phyloP scores from a whole-genome alignment of 1,140 invertebrate genomes.

The Danaus melanippus region DNA sequence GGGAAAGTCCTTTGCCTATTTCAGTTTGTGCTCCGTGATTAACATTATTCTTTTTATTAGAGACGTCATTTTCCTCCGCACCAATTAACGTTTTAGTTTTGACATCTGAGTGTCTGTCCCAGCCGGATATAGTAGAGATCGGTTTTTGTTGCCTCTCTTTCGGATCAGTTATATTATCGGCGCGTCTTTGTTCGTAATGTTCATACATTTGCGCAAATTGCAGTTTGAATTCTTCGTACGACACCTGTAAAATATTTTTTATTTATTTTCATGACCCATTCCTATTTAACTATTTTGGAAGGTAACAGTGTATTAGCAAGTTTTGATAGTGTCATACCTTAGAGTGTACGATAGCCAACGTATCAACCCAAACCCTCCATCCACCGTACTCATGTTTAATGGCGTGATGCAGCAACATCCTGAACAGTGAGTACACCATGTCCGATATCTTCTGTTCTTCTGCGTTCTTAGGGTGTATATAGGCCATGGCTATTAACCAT shows the following conservation, averaged over 20 bases:
- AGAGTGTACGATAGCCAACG: constrained; percentile 98
- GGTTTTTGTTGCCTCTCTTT: constrained; percentile 91
- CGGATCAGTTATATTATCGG: constrained; percentile 95
- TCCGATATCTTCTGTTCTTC: constrained; percentile 98
- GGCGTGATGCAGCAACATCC: constrained; percentile 97
- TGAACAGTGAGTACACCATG: constrained; percentile 97
- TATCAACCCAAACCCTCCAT: constrained; percentile 99
- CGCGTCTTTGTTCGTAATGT: constrained; percentile 93
- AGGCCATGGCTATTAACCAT: constrained; percentile 98
- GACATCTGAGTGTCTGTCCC: constrained; percentile 78
- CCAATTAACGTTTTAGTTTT: constrained; percentile 66
- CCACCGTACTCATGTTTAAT: constrained; percentile 99
- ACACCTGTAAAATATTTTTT: constrained; percentile 75
- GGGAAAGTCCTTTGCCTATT: constrained; percentile 63
- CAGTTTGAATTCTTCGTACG: constrained; percentile 97
- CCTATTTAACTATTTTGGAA: neutral
- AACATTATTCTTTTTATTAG: constrained; percentile 49
- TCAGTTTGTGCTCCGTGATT: constrained; percentile 72
- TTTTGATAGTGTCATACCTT: constrained; percentile 78
- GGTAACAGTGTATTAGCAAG: neutral
- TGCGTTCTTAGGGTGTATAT: constrained; percentile 95
- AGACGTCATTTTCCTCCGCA: constrained; percentile 43
- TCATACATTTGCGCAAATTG: constrained; percentile 98
- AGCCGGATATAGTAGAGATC: constrained; percentile 96
- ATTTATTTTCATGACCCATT: neutral